These are phyloP conservation scores for Vannuccia rotundouncinata DNA, from an alignment of 2,888 invertebrate genomes.

Conservation along the genomic window DNA sequence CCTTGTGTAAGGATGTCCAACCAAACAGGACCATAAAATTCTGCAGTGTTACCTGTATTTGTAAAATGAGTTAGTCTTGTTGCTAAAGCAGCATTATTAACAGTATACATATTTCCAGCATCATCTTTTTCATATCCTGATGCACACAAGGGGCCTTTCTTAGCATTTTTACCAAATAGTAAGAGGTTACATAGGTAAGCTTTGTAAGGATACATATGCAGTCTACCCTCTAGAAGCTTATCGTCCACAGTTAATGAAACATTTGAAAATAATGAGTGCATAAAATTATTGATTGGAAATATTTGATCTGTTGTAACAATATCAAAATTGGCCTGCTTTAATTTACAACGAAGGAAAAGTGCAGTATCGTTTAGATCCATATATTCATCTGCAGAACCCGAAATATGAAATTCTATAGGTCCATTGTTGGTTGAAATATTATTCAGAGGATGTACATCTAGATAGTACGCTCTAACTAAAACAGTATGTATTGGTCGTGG, in stretches of 20 bases:
- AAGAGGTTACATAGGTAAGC: not conserved
- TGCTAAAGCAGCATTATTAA: not conserved
- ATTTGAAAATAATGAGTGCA: not conserved
- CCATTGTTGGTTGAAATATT: not conserved
- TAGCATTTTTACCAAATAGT: not conserved
- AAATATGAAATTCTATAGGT: not conserved
- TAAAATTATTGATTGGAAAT: not conserved
- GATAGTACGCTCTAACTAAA: not conserved
- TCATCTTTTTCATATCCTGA: not conserved
- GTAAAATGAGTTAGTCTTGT: not conserved
- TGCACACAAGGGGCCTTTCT: not conserved
- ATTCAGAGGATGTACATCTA: not conserved
- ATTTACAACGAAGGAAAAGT: not conserved
- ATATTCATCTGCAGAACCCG: not conserved
- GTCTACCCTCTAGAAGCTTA: not conserved
- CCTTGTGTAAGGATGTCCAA: not conserved
- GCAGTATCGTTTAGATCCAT: not conserved
- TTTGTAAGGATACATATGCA: not conserved
- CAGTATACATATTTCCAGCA: not conserved
- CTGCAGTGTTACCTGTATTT: not conserved
- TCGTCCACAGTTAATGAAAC: not conserved
- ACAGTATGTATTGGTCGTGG: not conserved
- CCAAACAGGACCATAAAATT: not conserved
- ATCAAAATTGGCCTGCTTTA: not conserved
- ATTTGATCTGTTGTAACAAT: not conserved